A percentile compares a stretch with the other conserved stretches of the same genome.
Conservation (phyloP, 2,888 invertebrate species). For the Muschampia plurimacula region DNA sequence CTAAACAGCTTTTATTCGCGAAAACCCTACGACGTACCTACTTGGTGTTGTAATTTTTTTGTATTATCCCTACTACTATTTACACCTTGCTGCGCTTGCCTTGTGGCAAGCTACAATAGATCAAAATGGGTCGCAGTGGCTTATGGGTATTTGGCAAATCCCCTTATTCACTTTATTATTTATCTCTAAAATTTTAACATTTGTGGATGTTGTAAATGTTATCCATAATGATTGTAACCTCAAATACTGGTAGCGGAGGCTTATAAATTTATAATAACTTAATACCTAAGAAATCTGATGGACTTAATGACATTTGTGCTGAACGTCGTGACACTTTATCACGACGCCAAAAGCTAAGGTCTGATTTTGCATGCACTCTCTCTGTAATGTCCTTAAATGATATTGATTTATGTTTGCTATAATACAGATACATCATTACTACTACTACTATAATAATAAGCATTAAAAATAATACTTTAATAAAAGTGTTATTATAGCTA, state of each 20-base stretch:
- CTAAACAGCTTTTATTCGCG: too few species aligned
- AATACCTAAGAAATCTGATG: conserved; percentile 31
- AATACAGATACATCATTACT: conserved; percentile 15
- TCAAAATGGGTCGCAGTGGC: too few species aligned
- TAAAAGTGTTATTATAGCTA: neutral
- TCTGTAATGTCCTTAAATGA: conserved; percentile 37
- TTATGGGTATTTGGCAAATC: too few species aligned
- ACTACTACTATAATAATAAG: neutral
- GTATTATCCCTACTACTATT: too few species aligned
- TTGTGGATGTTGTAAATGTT: neutral
- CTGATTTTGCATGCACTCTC: conserved; percentile 26
- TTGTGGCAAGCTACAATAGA: too few species aligned
- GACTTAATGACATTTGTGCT: conserved; percentile 34
- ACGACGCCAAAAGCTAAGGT: conserved; percentile 35
- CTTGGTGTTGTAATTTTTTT: too few species aligned
- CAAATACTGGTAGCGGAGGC: conserved; percentile 14
- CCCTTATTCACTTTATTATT: too few species aligned
- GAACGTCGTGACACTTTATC: conserved; percentile 37
- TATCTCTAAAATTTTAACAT: too few species aligned
- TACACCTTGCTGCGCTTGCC: too few species aligned
- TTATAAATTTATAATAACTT: conserved; percentile 33
- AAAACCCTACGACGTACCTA: too few species aligned
- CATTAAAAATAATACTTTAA: neutral
- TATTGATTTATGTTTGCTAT: conserved; percentile 25
- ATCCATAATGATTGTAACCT: conserved; percentile 18